A percentile compares a stretch with the other conserved stretches of the same genome.
These are phyloP conservation scores for Microtus pennsylvanicus DNA, from an alignment of 2,113 vertebrate genomes.

Conservation along the genomic window DNA sequence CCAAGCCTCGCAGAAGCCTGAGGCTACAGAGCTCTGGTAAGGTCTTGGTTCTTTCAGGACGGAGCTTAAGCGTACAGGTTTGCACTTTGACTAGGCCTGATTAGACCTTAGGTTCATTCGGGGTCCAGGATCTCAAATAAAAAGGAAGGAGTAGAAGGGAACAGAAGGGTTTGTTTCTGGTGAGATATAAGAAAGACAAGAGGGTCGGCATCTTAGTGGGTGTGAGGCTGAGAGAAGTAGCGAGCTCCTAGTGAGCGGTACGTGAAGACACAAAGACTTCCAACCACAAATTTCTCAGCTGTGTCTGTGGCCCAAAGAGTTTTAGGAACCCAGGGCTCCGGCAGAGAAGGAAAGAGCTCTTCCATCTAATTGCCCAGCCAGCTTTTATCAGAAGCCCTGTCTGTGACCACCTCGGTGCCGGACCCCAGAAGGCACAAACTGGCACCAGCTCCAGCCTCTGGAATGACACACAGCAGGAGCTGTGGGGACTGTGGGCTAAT, in stretches of 20 bases:
- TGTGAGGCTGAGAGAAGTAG: accelerated
- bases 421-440: not conserved
- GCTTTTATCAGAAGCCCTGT: not conserved
- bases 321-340: not conserved
- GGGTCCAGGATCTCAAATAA: not conserved
- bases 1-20: not conserved
- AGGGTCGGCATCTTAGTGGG: not conserved
- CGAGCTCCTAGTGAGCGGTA: not conserved
- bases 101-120: not conserved
- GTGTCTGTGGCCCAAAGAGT: not conserved
- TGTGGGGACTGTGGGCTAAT: not conserved
- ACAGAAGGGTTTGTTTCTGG: not conserved
- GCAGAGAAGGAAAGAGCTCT: not conserved
- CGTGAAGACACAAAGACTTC: not conserved
- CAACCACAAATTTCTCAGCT: not conserved
- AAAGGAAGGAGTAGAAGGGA: not conserved
- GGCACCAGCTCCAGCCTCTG: not conserved
- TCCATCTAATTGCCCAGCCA: not conserved
- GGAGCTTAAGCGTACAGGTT: not conserved
- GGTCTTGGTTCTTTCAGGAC: not conserved
- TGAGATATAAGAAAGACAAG: not conserved
- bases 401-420: no score
- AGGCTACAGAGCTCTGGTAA: not conserved
- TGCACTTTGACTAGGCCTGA: not conserved
- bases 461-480: not conserved